Evolutionary conservation across 2,113 vertebrate species (phyloP), one percentile per base, ranked within the genome.

Genomic region (Eleginops maclovinus): DNA sequence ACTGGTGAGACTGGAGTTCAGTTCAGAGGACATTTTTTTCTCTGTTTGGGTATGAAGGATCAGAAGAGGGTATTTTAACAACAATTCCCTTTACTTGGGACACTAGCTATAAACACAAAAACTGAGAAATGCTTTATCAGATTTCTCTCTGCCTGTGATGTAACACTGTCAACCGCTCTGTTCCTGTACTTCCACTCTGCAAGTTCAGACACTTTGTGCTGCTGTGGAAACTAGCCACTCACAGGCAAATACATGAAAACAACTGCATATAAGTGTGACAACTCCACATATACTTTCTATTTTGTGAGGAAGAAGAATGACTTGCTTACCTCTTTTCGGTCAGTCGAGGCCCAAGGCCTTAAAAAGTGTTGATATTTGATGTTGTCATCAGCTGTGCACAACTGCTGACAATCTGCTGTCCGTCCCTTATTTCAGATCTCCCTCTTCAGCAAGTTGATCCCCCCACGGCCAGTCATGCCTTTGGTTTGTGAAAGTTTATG

Each of bases 1-100:
- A 82, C 97, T 99, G 65, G 98, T 99, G 74, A 99, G 95, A 89
- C 98, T 99, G 78, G 98, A 99, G 92, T 99, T 94, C 84, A 99
- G 85, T 79, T 99, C 96, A 24, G 98, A 98, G 49, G 97, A 96
- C 98, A 99, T 99, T 46, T 63, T 11, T 46, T 47, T 76, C 26
- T 79, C 50, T 44, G 67, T 73, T 31, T 72, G 69, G 72, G 11
- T 78, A 87, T 86, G 72, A 19, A 40, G 61, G 62, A 82, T 49
- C 53, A 58, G 28, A 71, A 22, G 17, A 76, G 49, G 66, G 41
- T 15, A 56, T 13, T 24, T 11, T 36, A 76, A 80, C 21, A 79
- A 49, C 47, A 58, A 6, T 40, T 66, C 40, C 54, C 80, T 72
- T 69, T 46, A 55, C 44, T 75, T 24, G 47, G 17, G 19, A 40